Base-by-base conservation (phyloP, 2,113 vertebrate genomes). In the Gymnobelideus leadbeateri region DNA sequence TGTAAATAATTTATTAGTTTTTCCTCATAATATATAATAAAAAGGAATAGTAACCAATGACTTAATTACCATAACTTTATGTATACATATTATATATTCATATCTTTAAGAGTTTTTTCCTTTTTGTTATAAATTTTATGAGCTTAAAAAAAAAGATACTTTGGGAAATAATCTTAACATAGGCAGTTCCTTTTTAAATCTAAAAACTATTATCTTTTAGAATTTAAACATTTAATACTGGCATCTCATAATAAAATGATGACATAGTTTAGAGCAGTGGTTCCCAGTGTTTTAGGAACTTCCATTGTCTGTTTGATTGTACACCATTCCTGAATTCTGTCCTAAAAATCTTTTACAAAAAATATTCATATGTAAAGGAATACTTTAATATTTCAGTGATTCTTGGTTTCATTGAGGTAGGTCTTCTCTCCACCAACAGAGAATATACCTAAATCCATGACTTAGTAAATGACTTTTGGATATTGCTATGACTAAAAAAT, bases 21-120 rank as follows among this genome's bases (percentile, higher is more conserved):
- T 16, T 21, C 77, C 96, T 92, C 89, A 43, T 53, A 46, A 94
- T 19, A 31, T 9, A 7, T 49, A 91, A 91, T 95, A 95, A 37
- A 93, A 94, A 21, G 16, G 25, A 68, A 49, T 51, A 26, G 26
- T 53, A 55, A 55, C 24, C 28, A 21, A 1, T 77, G n/a, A 24
- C 46, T 53, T 25, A 26, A 55, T 89, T 90, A 47, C 28, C 37
- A 11, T 92, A 8, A 6, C 26, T 3, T 1, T 43, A 46, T 61
- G 8, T 14, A 1, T 4, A 11, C 51, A 54, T 93, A 51, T 92
- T 57, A 6, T 84, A 21, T 84, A 43, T 84, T 84, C n/a, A 43
- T 23, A 84, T 84, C 8, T 43, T 93, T 52, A 25, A 43, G 6
- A 0, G 53, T 21, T 91, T 93, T 91, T 16, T 43, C 24, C 24